Base-by-base conservation (phyloP, 2,797 vertebrate species). In the Agapornis canus region DNA sequence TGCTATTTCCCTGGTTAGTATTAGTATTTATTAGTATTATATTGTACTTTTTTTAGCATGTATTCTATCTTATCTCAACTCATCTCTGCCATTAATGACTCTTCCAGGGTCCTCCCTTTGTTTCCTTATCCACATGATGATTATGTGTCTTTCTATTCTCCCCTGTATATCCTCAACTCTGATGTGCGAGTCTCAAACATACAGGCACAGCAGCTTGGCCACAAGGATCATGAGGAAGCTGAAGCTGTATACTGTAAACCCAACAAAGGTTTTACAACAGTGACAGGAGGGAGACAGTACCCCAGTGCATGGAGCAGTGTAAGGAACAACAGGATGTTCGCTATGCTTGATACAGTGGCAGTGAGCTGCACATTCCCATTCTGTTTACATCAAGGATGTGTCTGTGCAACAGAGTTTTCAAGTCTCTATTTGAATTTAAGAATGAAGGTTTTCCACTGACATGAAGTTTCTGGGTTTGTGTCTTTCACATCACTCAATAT, bases 221-320 rank as follows among this genome's bases (percentile, higher is more conserved):
- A 35, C 20, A 29, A 47, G 4, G 19, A 68, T 13, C 19, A 18
- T 11, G 11, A 48, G 40, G 45, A 64, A 73, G 17, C 32, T 48
- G 43, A 68, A 86, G 6, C 16, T 32, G 2, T 51, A 11, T 48
- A 11, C 14, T 69, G 13, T 23, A 69, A 79, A 59, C 7, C 11
- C 21, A n/a, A 5, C 13, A 37, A 42, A 73, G 43, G 8, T 52
- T 25, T 52, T 39, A 39, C 20, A 59, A 18, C 11, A 37, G 20
- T 22, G 27, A 2, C 0, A 25, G 31, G 37, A 13, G 22, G 21
- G 26, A 39, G 5, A 40, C 3, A 1, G 23, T 54, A 20, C 7
- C 20, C 16, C 23, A 43, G 57, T 0, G 0, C 31, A 59, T 0
- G 0, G 12, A 35, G 4, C 29, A 20, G 11, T 16, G 13, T 22